These are phyloP conservation scores for Alaudala cheleensis DNA, from an alignment of 2,113 vertebrate genomes.

Conservation along the genomic window DNA sequence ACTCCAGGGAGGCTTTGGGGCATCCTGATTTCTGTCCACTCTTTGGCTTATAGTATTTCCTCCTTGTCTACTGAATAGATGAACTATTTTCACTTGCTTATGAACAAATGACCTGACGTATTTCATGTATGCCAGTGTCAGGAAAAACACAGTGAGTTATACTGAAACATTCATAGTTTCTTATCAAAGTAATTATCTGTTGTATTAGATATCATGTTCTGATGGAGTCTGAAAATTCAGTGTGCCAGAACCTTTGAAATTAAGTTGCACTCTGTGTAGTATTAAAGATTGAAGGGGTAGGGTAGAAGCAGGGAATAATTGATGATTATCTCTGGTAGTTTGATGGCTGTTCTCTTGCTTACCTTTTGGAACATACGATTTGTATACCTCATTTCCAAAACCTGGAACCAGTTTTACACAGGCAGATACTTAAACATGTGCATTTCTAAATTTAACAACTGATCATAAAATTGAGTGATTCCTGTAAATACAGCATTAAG, in stretches of 20 bases:
- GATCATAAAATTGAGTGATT: neutral
- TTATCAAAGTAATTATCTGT: neutral
- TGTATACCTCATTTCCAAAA: neutral
- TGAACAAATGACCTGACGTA: fast-evolving
- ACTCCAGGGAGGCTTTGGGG: conserved; percentile 19
- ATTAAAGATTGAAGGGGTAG: neutral
- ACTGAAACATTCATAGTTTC: neutral
- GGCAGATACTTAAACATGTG: neutral
- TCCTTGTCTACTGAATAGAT: neutral
- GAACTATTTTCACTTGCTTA: neutral
- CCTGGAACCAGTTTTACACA: neutral
- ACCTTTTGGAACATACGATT: neutral
- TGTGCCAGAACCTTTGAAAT: neutral
- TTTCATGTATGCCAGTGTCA: neutral
- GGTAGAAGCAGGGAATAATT: neutral
- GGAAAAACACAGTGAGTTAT: neutral
- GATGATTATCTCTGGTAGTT: neutral
- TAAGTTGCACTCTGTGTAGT: neutral
- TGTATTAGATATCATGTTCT: neutral
- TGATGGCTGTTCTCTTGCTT: neutral
- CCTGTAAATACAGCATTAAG: neutral
- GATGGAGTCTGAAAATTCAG: neutral
- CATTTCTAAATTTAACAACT: neutral
- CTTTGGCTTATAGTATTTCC: neutral
- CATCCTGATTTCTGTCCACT: conserved; percentile 4